phyloP scores from a whole-genome alignment of 2,113 vertebrate genomes.

The Hyperopisus bebe region DNA sequence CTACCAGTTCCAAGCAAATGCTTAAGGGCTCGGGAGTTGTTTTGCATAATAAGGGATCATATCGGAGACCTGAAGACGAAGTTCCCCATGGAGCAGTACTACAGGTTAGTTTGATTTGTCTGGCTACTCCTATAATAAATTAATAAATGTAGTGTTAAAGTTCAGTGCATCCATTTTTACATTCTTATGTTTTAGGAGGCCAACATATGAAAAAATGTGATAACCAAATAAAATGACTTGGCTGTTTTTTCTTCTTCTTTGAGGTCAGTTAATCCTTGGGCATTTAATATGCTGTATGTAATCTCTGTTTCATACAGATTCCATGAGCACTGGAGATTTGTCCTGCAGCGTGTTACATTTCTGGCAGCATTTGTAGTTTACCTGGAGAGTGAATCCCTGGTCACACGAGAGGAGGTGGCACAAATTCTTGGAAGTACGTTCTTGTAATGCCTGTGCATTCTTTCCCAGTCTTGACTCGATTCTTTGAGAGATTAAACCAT shows the following conservation, averaged over 20 bases:
- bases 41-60: slow-evolving; percentile 76
- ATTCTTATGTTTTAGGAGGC: neutral
- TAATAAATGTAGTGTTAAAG: neutral
- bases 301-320: slow-evolving; percentile 60
- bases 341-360: slow-evolving; percentile 86
- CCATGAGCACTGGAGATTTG: slow-evolving; percentile 96
- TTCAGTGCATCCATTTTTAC: neutral
- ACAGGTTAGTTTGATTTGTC: slow-evolving; percentile 64
- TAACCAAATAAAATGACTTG: neutral
- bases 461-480: neutral
- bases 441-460: neutral
- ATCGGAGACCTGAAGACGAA: slow-evolving; percentile 88
- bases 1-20: slow-evolving; percentile 85
- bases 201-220: neutral
- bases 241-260: neutral
- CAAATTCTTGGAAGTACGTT: slow-evolving; percentile 90
- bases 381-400: slow-evolving; percentile 82
- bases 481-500: neutral
- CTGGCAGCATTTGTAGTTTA: slow-evolving; percentile 87
- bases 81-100: slow-evolving; percentile 90
- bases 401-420: slow-evolving; percentile 83
- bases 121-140: neutral
- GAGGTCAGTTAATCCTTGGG: neutral
- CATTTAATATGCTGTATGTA: neutral
- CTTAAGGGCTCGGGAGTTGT: slow-evolving; percentile 81